These are phyloP conservation scores for Pheosia gnoma DNA, from an alignment of 2,888 invertebrate genomes.

Conservation along the genomic window DNA sequence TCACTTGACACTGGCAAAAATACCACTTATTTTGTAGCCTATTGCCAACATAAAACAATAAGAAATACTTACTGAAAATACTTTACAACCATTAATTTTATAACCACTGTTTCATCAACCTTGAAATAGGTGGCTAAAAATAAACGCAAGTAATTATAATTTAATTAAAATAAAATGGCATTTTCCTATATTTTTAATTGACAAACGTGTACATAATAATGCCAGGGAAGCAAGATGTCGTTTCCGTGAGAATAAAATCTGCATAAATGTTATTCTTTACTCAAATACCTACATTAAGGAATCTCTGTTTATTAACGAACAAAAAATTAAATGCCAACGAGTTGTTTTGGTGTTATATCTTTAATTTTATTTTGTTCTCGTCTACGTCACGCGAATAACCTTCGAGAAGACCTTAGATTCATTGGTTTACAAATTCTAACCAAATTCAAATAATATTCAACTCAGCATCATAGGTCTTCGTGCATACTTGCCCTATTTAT, in stretches of 20 bases:
- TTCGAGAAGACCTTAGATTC: background rate
- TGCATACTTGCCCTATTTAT: too few relatives aligned
- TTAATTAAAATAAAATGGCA: background rate
- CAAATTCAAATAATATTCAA: too few relatives aligned
- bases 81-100: too few relatives aligned
- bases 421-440: too few relatives aligned
- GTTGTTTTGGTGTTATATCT: background rate
- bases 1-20: too few relatives aligned
- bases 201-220: constrained; percentile 15
- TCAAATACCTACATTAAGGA: constrained; percentile 3
- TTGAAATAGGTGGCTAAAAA: background rate
- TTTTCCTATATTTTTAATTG: constrained; percentile 8
- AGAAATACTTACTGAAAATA: too few relatives aligned
- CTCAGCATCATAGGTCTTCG: too few relatives aligned
- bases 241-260: constrained; percentile 32
- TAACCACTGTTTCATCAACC: too few relatives aligned
- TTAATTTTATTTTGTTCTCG: background rate
- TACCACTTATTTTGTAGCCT: too few relatives aligned
- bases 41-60: too few relatives aligned
- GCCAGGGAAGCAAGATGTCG: constrained; percentile 18
- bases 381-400: background rate
- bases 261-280: background rate
- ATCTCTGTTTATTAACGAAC: background rate
- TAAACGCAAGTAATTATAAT: too few relatives aligned
- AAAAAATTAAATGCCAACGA: background rate